Evolutionary conservation across 2,113 vertebrate species (phyloP).

Genomic region (Sinocyclocheilus anshuiensis): DNA sequence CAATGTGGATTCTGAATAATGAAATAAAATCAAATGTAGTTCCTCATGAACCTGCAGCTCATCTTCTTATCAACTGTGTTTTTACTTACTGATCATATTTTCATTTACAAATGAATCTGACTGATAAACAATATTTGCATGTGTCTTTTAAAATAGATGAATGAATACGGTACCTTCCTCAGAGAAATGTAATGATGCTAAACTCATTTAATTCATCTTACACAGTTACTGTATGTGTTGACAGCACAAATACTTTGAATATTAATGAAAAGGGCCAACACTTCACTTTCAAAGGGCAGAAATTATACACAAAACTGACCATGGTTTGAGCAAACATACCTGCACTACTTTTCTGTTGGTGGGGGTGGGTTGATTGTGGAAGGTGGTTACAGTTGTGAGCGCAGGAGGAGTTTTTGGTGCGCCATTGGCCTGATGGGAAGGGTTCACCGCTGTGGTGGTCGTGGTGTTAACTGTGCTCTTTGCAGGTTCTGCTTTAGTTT

Average conservation of each 20-base stretch:
- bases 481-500: slow-evolving; percentile 48
- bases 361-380: slow-evolving; percentile 76
- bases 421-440: slow-evolving; percentile 71
- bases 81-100: neutral
- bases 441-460: slow-evolving; percentile 51
- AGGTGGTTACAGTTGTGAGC: slow-evolving; percentile 73
- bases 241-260: neutral
- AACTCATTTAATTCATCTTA: neutral
- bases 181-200: neutral
- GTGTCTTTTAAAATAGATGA: neutral
- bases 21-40: neutral
- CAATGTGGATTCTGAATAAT: neutral
- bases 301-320: neutral
- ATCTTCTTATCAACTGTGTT: too few relatives aligned
- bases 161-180: neutral
- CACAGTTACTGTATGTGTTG: neutral
- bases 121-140: neutral
- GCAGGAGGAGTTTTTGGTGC: slow-evolving; percentile 57
- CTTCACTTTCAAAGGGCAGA: neutral
- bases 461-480: slow-evolving; percentile 44
- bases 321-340: slow-evolving; percentile 56
- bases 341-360: slow-evolving; percentile 69
- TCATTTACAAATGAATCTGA: neutral
- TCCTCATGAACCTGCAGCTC: neutral
- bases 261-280: neutral